Base-by-base conservation (phyloP, 2,797 vertebrate genomes). In the Gobio occitaniae region DNA sequence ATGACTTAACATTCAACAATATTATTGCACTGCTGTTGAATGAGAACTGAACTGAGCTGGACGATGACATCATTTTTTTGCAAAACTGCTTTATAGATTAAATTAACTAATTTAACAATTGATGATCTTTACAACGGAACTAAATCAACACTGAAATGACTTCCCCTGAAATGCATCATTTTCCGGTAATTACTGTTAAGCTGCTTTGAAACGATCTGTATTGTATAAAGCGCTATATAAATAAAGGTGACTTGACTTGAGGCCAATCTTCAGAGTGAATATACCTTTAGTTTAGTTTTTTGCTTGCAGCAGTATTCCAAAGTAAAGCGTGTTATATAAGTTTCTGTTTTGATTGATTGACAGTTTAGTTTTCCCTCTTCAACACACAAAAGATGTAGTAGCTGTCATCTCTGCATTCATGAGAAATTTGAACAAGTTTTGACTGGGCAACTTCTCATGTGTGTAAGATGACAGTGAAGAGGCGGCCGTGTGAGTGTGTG, bases 341-440 rank as follows among this genome's bases (percentile, higher is more conserved):
- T 9, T 80, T 66, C 59, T 50, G 19, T 36, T 77, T 87, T 82
- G 17, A 76, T 65, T 82, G 54, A 36, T 44, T 71, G 65, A 59
- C 86, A 72, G 89, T 68, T 89, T 86, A 90, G 87, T 87, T 87
- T 63, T 89, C 85, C 48, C 15, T 19, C 17, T 50, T 82, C 21
- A 87, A 87, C 36, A 85, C 79, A 65, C 74, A 87, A 70, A 84
- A 74, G 88, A 90, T 84, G 87, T 89, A 87, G 88, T 74, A 21
- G 29, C 69, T 89, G 78, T 87, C 88, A 85, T 82, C 86, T 90
- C 87, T 90, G 84, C 84, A 85, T 76, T 85, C 82, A 87, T 91
- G 84, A 88, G 90, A 92, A 91, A 91, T 93, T 91, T 92, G 80
- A 92, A 90, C 83, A 90, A 86, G 90, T 82, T 94, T 91, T 79